A percentile compares a stretch with the other conserved stretches of the same genome.
These are phyloP conservation scores for Tyrophagus putrescentiae DNA, from an alignment of 1,140 invertebrate genomes.

Conservation along the genomic window DNA sequence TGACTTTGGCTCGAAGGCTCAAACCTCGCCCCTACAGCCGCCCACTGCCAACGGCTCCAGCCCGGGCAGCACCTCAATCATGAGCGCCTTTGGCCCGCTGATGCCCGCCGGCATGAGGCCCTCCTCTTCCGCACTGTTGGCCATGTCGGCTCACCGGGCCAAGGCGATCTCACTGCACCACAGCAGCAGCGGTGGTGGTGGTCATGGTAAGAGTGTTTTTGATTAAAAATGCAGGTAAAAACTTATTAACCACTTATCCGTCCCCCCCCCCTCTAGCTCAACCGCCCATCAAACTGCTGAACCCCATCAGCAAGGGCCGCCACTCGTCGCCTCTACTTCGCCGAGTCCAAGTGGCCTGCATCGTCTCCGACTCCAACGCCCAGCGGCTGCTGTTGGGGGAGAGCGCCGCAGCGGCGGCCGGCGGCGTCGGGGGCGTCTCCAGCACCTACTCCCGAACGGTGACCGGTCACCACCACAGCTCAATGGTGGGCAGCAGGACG, in stretches of 20 bases:
- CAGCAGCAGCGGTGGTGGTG: background rate
- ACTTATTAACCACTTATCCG: too few species aligned
- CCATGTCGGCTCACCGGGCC: background rate
- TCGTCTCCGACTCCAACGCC: conserved; percentile 60
- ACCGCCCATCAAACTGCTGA: conserved; percentile 52
- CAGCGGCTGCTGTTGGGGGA: conserved; percentile 71
- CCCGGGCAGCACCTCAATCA: too few species aligned
- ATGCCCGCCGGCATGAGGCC: background rate
- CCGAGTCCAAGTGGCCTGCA: conserved; percentile 20
- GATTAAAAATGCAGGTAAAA: conserved; percentile 44
- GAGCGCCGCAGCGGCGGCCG: conserved; percentile 36
- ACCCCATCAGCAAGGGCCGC: conserved; percentile 30
- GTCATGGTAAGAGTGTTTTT: background rate
- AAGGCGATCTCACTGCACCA: background rate
- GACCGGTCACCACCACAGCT: background rate
- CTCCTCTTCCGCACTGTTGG: background rate
- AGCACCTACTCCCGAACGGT: background rate
- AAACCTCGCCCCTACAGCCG: too few species aligned
- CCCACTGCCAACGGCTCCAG: too few species aligned
- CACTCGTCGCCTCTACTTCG: conserved; percentile 18
- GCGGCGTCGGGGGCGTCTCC: background rate
- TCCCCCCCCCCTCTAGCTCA: too few species aligned
- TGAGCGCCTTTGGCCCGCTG: too few species aligned
- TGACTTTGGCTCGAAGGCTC: too few species aligned
- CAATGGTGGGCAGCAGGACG: background rate